Conservation (phyloP, 2,113 vertebrate genomes). For the Antechinus flavipes region DNA sequence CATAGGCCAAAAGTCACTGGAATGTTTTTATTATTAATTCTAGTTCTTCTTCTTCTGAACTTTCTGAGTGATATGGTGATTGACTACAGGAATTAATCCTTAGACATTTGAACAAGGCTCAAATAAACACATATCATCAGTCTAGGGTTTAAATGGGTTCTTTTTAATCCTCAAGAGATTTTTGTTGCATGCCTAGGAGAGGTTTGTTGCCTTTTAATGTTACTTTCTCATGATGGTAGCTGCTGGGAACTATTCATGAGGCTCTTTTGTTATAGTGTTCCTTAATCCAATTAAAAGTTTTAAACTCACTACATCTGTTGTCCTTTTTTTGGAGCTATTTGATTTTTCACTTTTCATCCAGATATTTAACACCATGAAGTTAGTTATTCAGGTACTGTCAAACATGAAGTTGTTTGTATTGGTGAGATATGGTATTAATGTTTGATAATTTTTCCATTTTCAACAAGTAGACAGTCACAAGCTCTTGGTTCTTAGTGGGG, state of each 20-base stretch:
- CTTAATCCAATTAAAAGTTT: conserved; percentile 14
- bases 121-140: not conserved
- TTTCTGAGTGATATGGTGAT: conserved; percentile 32
- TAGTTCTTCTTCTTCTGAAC: conserved; percentile 43
- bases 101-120: not conserved
- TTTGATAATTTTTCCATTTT: conserved; percentile 45
- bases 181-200: conserved; percentile 9
- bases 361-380: not conserved
- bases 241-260: not conserved
- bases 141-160: not conserved
- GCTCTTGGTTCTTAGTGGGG: not conserved
- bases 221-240: not conserved
- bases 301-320: not conserved
- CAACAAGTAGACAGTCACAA: not conserved
- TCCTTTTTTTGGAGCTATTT: not conserved
- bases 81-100: not conserved
- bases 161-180: not conserved
- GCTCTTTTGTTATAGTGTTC: not conserved
- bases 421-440: conserved; percentile 15
- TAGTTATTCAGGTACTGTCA: not conserved
- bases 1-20: conserved; percentile 1
- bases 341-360: not conserved
- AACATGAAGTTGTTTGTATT: conserved; percentile 25
- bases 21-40: conserved; percentile 57
- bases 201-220: not conserved